A percentile compares a stretch with the other conserved stretches of the same genome.
Conservation (phyloP, 1,140 invertebrate species). For the Drosophila biarmipes region DNA sequence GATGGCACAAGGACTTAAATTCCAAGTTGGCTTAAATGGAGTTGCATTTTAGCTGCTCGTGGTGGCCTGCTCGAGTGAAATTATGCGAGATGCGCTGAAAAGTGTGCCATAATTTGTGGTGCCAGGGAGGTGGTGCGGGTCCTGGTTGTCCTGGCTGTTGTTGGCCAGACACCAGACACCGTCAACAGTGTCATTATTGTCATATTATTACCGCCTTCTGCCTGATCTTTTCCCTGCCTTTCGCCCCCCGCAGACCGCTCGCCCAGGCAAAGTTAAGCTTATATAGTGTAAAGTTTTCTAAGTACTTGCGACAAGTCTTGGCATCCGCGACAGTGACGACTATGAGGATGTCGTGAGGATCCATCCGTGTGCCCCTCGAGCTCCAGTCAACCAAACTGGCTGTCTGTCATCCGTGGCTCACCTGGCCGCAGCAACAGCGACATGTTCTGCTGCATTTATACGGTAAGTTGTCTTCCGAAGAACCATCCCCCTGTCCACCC, state of each 20-base stretch:
- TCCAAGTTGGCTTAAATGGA: constrained; percentile 26
- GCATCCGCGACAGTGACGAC: constrained; percentile 29
- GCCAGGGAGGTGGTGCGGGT: neutral
- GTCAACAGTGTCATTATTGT: constrained; percentile 74
- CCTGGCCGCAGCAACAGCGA: constrained; percentile 59
- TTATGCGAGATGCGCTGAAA: constrained; percentile 46
- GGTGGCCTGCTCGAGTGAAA: constrained; percentile 10
- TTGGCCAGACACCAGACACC: constrained; percentile 11
- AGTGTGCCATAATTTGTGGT: constrained; percentile 35
- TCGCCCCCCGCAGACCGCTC: neutral
- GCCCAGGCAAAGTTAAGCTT: constrained; percentile 59
- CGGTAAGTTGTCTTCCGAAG: constrained; percentile 26
- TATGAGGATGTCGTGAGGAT: constrained; percentile 20
- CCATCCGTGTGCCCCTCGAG: neutral
- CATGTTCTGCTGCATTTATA: constrained; percentile 66
- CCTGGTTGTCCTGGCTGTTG: neutral
- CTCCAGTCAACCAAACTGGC: constrained; percentile 13
- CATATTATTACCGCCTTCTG: constrained; percentile 66
- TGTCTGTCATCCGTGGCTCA: constrained; percentile 64
- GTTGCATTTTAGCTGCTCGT: constrained; percentile 18
- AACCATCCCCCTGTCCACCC: neutral
- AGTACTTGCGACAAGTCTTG: constrained; percentile 56
- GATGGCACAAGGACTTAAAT: constrained; percentile 31
- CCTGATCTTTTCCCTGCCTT: neutral
- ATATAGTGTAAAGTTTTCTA: constrained; percentile 72